Evolutionary conservation across 2,888 invertebrate species (phyloP).

Genomic region (Eumacrocentrus americanus): DNA sequence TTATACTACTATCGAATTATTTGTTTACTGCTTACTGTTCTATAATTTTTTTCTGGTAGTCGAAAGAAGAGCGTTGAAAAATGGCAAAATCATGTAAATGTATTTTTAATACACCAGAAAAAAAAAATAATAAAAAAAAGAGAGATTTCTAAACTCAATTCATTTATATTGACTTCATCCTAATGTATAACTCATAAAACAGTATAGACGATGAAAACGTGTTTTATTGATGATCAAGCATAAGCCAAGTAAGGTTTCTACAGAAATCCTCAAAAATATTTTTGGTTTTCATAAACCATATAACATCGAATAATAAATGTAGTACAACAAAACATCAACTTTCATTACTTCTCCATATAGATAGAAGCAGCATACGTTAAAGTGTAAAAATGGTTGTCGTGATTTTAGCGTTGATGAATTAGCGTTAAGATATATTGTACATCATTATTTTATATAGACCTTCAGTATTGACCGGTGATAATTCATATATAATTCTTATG

Average conservation of each 20-base stretch:
- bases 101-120: not conserved
- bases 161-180: not conserved
- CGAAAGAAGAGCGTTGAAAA: not conserved
- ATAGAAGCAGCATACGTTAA: not conserved
- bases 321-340: not conserved
- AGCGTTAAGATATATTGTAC: too few relatives aligned
- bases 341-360: not conserved
- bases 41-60: not conserved
- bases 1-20: too few relatives aligned
- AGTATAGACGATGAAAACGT: not conserved
- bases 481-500: too few relatives aligned
- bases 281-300: not conserved
- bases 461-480: too few relatives aligned
- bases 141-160: not conserved
- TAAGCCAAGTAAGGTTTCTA: not conserved
- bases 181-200: not conserved
- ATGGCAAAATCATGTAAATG: not conserved
- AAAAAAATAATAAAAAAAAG: not conserved
- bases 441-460: not conserved
- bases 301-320: constrained; percentile 1
- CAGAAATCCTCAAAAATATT: not conserved
- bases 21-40: not conserved
- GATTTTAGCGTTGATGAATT: not conserved
- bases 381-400: constrained; percentile 1
- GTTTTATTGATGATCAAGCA: not conserved